phyloP scores from a whole-genome alignment of 2,113 vertebrate genomes.

The Hemichromis elongatus region DNA sequence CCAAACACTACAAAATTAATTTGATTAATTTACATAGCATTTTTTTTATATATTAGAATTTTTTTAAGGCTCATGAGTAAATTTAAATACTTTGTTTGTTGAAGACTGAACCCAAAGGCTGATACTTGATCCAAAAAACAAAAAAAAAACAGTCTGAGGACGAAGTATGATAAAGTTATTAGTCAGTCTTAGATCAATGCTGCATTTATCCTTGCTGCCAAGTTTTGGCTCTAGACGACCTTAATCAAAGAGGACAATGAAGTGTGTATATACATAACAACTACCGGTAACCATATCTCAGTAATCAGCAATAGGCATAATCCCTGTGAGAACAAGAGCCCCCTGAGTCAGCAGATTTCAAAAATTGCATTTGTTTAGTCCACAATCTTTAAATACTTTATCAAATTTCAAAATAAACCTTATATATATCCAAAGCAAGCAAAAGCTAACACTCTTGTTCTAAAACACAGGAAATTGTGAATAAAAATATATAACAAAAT shows the following conservation, averaged over 20 bases:
- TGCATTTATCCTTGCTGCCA: conserved; percentile 23
- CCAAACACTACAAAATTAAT: not conserved
- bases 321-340: conserved; percentile 35
- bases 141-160: not conserved
- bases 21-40: not conserved
- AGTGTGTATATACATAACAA: conserved; percentile 21
- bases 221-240: conserved; percentile 8
- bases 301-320: conserved; percentile 34
- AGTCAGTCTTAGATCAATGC: conserved; percentile 1
- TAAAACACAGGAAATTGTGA: not conserved
- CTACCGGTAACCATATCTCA: conserved; percentile 14
- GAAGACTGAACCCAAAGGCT: not conserved
- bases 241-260: conserved; percentile 28
- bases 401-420: not conserved
- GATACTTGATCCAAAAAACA: not conserved
- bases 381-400: not conserved
- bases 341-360: conserved; percentile 24
- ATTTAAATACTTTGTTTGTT: not conserved
- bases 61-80: not conserved
- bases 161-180: not conserved
- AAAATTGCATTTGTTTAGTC: not conserved
- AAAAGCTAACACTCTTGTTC: not conserved
- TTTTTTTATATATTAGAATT: not conserved
- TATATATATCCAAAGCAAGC: not conserved
- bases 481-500: not conserved